These are phyloP conservation scores for Furnarius figulus DNA, from an alignment of 2,113 vertebrate genomes.

Conservation along the genomic window DNA sequence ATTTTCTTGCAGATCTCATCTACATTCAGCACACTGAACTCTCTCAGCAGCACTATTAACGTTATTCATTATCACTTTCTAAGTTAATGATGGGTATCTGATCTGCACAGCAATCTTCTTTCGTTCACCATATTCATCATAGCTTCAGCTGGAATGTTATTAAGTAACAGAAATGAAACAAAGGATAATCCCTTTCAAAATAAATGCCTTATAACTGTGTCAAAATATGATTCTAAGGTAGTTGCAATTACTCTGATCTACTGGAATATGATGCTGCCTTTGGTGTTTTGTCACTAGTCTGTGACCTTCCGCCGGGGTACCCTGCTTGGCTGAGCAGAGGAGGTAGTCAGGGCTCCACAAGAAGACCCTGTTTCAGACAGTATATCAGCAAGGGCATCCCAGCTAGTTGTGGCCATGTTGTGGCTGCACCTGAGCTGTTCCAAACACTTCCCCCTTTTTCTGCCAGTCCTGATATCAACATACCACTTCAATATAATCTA, in stretches of 20 bases:
- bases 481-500: background rate
- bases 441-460: background rate
- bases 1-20: background rate
- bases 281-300: background rate
- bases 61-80: background rate
- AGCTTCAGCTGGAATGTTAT: background rate
- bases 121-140: background rate
- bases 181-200: background rate
- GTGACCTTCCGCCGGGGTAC: background rate
- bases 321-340: fast-evolving
- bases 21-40: background rate
- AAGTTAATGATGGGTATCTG: slow-evolving; percentile 16
- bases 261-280: background rate
- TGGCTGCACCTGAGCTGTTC: background rate
- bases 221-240: background rate
- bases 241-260: background rate
- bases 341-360: fast-evolving
- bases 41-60: background rate
- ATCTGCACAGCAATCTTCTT: background rate
- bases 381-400: background rate
- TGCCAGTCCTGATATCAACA: background rate
- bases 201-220: background rate
- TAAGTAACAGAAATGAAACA: background rate
- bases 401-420: fast-evolving
- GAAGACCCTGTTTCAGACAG: background rate